These are phyloP conservation scores for Machimus rusticus DNA, from an alignment of 2,888 invertebrate species.

Conservation along the genomic window DNA sequence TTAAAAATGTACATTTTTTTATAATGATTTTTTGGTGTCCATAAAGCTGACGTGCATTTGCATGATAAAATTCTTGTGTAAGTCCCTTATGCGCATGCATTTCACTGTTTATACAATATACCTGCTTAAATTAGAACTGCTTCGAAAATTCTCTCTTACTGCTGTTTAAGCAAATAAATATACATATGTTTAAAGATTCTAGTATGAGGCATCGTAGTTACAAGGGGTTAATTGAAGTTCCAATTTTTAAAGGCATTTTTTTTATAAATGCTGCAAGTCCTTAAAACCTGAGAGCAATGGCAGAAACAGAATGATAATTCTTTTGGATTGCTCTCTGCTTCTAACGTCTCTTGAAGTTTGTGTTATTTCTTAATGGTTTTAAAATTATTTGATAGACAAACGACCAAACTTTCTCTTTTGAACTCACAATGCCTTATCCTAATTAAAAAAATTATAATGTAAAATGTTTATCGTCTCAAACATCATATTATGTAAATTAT, in stretches of 20 bases:
- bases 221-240: not conserved
- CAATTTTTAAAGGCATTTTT: not conserved
- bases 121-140: not conserved
- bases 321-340: not conserved
- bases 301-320: not conserved
- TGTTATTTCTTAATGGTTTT: not conserved
- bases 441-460: not conserved
- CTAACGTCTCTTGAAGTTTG: not conserved
- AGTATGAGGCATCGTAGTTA: not conserved
- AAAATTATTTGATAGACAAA: not conserved
- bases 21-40: not conserved
- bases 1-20: not conserved
- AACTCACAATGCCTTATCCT: not conserved
- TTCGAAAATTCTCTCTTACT: not conserved
- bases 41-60: constrained; percentile 13
- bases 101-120: not conserved
- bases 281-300: not conserved
- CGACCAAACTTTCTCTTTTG: not conserved
- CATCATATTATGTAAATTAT: not conserved
- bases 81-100: constrained; percentile 7
- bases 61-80: constrained; percentile 24
- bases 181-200: not conserved
- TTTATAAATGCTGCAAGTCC: too few relatives aligned
- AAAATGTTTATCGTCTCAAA: not conserved
- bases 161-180: not conserved